A percentile compares a stretch with the other conserved stretches of the same genome.
Conservation (phyloP, 1,140 invertebrate species). For the Druon quercuslanigerum region DNA sequence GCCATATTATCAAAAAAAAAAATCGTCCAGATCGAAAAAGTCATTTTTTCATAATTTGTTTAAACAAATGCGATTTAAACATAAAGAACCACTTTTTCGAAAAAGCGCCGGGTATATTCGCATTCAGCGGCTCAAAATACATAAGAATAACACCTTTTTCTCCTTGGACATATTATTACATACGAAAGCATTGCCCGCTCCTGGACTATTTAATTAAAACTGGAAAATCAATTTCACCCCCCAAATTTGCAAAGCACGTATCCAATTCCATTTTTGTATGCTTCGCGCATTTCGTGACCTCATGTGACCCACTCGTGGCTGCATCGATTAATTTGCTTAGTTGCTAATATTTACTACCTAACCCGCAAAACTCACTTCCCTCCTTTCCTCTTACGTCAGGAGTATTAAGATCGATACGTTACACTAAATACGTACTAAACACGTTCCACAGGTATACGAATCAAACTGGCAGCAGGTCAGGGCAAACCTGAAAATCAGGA, state of each 20-base stretch:
- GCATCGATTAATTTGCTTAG: conserved; percentile 28
- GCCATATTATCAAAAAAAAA: no score
- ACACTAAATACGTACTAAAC: conserved; percentile 20
- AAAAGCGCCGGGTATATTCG: no score
- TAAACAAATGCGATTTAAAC: no score
- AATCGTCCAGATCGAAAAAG: no score
- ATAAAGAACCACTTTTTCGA: no score
- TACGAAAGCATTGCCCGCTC: no score
- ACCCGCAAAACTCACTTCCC: conserved; percentile 29
- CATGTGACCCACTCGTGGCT: conserved; percentile 17
- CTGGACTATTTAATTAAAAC: conserved; percentile 14
- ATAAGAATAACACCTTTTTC: no score
- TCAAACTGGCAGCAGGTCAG: no score
- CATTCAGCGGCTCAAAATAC: no score
- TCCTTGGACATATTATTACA: no score
- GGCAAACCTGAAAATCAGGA: no score
- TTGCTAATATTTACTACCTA: conserved; percentile 28
- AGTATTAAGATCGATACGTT: conserved; percentile 2
- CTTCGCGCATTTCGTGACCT: conserved; percentile 9
- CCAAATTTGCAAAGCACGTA: not conserved
- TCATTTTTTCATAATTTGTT: no score
- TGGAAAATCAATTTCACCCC: not conserved
- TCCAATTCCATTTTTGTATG: not conserved
- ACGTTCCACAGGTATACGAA: conserved; percentile 11
- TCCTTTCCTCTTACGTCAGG: not conserved